Percentiles rank a stretch among this genome's conserved stretches.
Conservation (phyloP, 2,113 vertebrate species). For the Hiodon tergisus region DNA sequence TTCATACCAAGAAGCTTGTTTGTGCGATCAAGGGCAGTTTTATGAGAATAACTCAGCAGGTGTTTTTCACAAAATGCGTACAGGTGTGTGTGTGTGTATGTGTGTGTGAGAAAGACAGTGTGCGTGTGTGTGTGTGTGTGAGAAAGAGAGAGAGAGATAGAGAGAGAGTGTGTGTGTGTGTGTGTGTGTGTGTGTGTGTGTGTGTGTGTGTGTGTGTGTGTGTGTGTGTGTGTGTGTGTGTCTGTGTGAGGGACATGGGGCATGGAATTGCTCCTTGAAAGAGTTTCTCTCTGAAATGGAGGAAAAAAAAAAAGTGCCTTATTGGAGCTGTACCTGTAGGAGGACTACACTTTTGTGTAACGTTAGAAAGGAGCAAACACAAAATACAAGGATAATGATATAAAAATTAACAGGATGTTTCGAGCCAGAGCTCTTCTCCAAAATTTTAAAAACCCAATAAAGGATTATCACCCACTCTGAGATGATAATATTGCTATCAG, state of each 20-base stretch:
- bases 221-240: too few species aligned
- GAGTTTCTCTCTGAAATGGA: not conserved
- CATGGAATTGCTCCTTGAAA: not conserved
- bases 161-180: not conserved
- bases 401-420: too few species aligned
- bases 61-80: conserved; percentile 40
- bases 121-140: conserved; percentile 25
- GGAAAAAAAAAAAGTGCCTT: not conserved
- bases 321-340: too few species aligned
- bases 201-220: not conserved
- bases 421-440: too few species aligned
- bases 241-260: not conserved
- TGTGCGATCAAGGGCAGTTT: conserved; percentile 56
- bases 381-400: too few species aligned
- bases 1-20: conserved; percentile 60
- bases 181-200: not conserved
- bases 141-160: conserved; percentile 1
- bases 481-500: too few species aligned
- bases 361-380: too few species aligned
- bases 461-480: too few species aligned
- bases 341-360: too few species aligned
- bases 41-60: conserved; percentile 48
- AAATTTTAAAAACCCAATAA: too few species aligned
- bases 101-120: conserved; percentile 25
- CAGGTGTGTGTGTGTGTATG: conserved; percentile 29